Conservation (phyloP, 2,888 invertebrate species). For the Mechanitis mazaeus region DNA sequence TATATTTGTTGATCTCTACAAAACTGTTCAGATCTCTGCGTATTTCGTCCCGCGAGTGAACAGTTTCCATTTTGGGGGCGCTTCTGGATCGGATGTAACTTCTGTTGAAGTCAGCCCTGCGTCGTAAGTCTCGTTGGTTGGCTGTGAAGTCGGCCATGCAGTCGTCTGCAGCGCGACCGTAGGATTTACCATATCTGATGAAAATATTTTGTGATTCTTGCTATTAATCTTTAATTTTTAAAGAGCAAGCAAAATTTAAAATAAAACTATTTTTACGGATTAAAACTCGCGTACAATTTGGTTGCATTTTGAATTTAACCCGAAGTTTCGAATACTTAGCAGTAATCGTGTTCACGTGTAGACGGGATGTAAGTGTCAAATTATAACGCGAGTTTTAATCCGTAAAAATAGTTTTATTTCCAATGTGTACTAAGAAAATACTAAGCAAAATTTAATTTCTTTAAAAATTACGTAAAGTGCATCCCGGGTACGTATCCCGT, state of each 20-base stretch:
- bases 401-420: too few relatives aligned
- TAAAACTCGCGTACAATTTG: too few relatives aligned
- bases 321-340: too few relatives aligned
- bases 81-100: conserved; percentile 69
- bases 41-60: conserved; percentile 75
- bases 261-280: too few relatives aligned
- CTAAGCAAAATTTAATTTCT: conserved; percentile 4
- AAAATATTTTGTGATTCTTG: background rate
- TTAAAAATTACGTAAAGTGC: conserved; percentile 73
- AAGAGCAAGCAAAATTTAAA: too few relatives aligned
- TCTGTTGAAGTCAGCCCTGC: conserved; percentile 61
- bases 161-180: conserved; percentile 76
- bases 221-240: too few relatives aligned
- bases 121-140: conserved; percentile 59
- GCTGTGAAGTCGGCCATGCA: conserved; percentile 76
- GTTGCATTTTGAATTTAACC: too few relatives aligned
- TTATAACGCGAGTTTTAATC: too few relatives aligned
- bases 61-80: conserved; percentile 76
- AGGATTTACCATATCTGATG: conserved; percentile 74
- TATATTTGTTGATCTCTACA: conserved; percentile 72
- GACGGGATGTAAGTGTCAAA: too few relatives aligned
- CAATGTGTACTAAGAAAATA: too few relatives aligned
- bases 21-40: conserved; percentile 68
- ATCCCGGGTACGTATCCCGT: conserved; percentile 85
- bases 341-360: too few relatives aligned